Percentiles rank a stretch among this genome's conserved stretches.
Conservation (phyloP, 2,888 invertebrate species). For the Dicyrtoma fusca region DNA sequence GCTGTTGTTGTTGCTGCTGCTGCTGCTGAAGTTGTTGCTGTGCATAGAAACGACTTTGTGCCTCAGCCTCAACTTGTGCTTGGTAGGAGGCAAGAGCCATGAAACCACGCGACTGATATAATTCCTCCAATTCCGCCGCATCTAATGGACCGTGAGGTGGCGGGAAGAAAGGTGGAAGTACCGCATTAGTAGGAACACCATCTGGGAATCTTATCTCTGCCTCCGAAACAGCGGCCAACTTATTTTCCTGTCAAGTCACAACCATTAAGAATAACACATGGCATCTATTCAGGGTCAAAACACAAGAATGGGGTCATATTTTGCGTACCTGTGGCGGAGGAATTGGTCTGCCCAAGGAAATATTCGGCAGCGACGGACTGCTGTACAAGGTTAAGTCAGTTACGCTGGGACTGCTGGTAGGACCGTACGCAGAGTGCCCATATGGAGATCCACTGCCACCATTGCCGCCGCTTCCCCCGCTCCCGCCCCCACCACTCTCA, state of each 20-base stretch:
- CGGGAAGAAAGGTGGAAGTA: conserved; percentile 73
- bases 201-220: conserved; percentile 74
- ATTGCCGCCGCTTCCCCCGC: conserved; percentile 44
- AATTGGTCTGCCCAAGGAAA: conserved; percentile 83
- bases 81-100: conserved; percentile 52
- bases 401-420: conserved; percentile 64
- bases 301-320: not conserved
- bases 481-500: conserved; percentile 62
- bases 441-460: conserved; percentile 75
- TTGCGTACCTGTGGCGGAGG: conserved; percentile 32
- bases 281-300: conserved; percentile 53
- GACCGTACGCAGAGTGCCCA: conserved; percentile 64
- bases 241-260: too few relatives aligned
- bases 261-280: too few relatives aligned
- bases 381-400: conserved; percentile 80
- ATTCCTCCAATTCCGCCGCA: conserved; percentile 55
- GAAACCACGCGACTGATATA: conserved; percentile 60
- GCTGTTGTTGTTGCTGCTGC: conserved; percentile 33
- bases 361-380: conserved; percentile 96
- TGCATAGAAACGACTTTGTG: conserved; percentile 62
- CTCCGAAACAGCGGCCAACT: conserved; percentile 71
- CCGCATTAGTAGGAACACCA: conserved; percentile 53
- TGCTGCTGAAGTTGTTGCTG: conserved; percentile 42
- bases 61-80: conserved; percentile 62
- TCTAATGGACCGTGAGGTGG: conserved; percentile 61